Evolutionary conservation across 2,797 vertebrate genomes (phyloP).

Genomic region (Lepus townsendii): DNA sequence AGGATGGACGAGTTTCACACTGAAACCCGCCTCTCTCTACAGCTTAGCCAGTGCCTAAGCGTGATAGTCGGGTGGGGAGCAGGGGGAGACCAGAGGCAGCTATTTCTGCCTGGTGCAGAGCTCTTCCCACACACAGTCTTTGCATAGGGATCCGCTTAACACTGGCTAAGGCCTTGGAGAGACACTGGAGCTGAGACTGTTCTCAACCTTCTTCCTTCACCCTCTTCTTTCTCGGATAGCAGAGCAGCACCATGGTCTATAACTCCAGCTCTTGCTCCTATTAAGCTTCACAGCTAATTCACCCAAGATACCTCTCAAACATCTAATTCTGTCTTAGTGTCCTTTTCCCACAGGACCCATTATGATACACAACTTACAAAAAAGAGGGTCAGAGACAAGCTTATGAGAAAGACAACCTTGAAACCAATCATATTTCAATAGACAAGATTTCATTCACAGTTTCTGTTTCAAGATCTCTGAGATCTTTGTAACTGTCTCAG

Average conservation of each 20-base stretch:
- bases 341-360: background rate
- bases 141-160: background rate
- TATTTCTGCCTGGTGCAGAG: background rate
- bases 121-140: rapidly evolving
- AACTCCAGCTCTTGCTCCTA: background rate
- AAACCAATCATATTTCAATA: background rate
- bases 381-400: background rate
- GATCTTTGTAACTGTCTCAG: background rate
- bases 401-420: background rate
- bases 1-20: background rate
- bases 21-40: background rate
- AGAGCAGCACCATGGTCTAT: background rate
- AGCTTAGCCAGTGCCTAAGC: background rate
- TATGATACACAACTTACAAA: background rate
- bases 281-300: background rate
- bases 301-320: background rate
- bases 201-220: background rate
- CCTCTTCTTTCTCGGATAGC: background rate
- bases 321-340: background rate
- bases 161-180: background rate
- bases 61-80: rapidly evolving
- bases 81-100: too few species aligned
- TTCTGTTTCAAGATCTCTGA: background rate
- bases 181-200: background rate
- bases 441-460: background rate